Evolutionary conservation across 1,140 invertebrate genomes (phyloP), one percentile per base, ranked within the genome.

Genomic region (Scaptomyza pallida): DNA sequence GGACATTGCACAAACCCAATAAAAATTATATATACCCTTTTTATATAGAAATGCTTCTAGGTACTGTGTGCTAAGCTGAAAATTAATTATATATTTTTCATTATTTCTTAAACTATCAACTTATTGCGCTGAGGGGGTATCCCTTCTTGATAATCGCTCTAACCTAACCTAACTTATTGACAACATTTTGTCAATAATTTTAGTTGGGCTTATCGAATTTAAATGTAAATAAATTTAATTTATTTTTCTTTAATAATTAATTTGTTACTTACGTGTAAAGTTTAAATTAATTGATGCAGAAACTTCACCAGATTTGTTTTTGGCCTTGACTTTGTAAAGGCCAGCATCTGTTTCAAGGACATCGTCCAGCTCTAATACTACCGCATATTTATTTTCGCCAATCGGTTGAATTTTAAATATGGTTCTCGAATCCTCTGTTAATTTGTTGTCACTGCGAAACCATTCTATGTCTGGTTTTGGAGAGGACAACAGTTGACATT

Each of bases 261-360:
- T 19, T 21, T 45, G 10, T 9, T 90, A 98, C 97, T 98, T 93
- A 99, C 97, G 97, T 92, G 97, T 98, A 92, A 99, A 99, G 94
- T 99, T 99, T 90, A 99, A 95, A 92, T 99, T 99, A 92, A 99
- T 99, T 82, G 98, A 99, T 74, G 98, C 98, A 64, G 98, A 96
- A 90, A 99, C 98, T 94, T 99, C 98, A 90, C 98, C 98, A 93
- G 97, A 97, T 92, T 97, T 97, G 92, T 99, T 99, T 92, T 97
- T 98, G 77, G 98, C 98, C 92, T 97, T 97, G 89, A 99, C 98
- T 93, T 98, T 98, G 93, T 99, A 99, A 56, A 98, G 95, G 86
- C 98, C 98, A 69, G 97, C 97, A 92, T 99, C 98, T 17, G 95
- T 95, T 94, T 99, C 97, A 92, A 98, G 95, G 77, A 99, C 98